Conservation (phyloP, 2,113 vertebrate species). For the Todiramphus chloris region DNA sequence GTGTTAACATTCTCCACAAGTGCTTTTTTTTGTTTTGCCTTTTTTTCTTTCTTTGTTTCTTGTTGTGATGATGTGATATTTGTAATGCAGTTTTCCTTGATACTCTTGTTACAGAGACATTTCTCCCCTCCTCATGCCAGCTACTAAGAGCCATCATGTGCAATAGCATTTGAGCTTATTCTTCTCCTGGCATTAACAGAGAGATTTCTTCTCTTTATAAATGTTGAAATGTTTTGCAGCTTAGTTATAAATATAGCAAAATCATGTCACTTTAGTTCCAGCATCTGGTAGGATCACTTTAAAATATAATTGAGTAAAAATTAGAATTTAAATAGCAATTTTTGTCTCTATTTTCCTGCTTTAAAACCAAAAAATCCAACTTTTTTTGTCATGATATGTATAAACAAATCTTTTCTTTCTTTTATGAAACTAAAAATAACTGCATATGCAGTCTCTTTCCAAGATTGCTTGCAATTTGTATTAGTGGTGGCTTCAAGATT, state of each 20-base stretch:
- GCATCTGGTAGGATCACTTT: slow-evolving; percentile 50
- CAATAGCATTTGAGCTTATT: slow-evolving; percentile 50
- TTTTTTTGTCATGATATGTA: slow-evolving; percentile 11
- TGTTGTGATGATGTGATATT: not conserved
- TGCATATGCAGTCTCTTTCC: not conserved
- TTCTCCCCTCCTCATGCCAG: not conserved
- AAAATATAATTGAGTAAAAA: slow-evolving; percentile 55
- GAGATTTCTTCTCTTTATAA: slow-evolving; percentile 38
- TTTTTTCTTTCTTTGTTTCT: not conserved
- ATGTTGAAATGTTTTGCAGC: slow-evolving; percentile 49
- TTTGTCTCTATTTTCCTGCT: slow-evolving; percentile 44
- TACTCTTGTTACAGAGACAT: slow-evolving; percentile 10
- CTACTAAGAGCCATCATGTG: slow-evolving; percentile 5
- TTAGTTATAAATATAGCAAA: slow-evolving; percentile 52
- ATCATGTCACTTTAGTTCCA: not conserved
- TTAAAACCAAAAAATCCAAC: not conserved
- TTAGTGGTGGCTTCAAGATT: slow-evolving; percentile 10
- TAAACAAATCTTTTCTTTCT: slow-evolving; percentile 47
- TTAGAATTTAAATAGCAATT: slow-evolving; percentile 56
- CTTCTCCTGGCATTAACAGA: slow-evolving; percentile 41
- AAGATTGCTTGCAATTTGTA: slow-evolving; percentile 26
- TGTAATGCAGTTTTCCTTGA: not conserved
- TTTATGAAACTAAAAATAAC: slow-evolving; percentile 35
- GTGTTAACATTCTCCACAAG: not conserved
- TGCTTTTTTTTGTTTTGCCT: not conserved